A percentile compares a stretch with the other conserved stretches of the same genome.
These are phyloP conservation scores for Panagrolaimus sp. DNA, from an alignment of 1,140 invertebrate genomes.

Conservation along the genomic window DNA sequence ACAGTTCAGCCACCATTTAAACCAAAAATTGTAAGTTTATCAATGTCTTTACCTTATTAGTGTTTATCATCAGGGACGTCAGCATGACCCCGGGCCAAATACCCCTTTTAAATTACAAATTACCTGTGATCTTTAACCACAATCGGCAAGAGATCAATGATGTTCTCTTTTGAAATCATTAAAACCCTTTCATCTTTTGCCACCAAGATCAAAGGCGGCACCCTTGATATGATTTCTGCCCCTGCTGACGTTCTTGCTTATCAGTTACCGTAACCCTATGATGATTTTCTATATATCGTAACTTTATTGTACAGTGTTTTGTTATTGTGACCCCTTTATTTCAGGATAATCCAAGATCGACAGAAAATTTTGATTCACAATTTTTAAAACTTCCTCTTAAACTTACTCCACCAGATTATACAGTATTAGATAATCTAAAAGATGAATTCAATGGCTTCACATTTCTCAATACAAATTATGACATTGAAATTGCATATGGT, in stretches of 20 bases:
- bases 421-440: slow-evolving; percentile 65
- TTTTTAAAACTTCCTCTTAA: slow-evolving; percentile 65
- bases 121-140: no score
- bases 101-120: slow-evolving; percentile 16
- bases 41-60: background rate
- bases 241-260: background rate
- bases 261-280: no score
- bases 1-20: slow-evolving; percentile 98
- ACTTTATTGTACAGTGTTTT: background rate
- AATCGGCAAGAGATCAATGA: no score
- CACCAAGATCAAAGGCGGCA: background rate
- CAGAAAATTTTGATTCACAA: slow-evolving; percentile 68
- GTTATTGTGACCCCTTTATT: slow-evolving; percentile 33
- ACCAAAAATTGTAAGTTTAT: slow-evolving; percentile 83
- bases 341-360: slow-evolving; percentile 65
- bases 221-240: background rate
- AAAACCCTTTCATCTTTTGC: no score
- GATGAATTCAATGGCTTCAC: slow-evolving; percentile 66
- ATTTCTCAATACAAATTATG: slow-evolving; percentile 65
- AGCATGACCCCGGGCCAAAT: no score
- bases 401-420: slow-evolving; percentile 66
- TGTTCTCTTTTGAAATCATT: no score
- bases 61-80: background rate
- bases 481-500: slow-evolving; percentile 29
- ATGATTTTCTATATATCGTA: slow-evolving; percentile 37